Evolutionary conservation across 1,140 invertebrate species (phyloP), one percentile per base, ranked within the genome.

Genomic region (Pemphigus obesinymphae): DNA sequence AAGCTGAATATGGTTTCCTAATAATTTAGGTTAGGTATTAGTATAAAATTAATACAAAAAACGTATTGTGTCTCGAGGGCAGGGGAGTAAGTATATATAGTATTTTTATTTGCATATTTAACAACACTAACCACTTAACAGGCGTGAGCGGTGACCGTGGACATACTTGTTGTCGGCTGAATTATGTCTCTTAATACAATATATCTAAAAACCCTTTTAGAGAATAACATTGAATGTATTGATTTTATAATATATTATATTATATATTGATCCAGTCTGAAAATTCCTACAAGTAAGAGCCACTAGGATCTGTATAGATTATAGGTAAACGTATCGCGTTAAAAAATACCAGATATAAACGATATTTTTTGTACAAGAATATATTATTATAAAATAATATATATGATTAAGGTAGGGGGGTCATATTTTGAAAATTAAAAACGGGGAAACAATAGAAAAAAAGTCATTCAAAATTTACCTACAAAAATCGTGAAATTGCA

Each of bases 61-160:
- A 20, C 23, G 50, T 53, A 11, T 23, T 11, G 11, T 58, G 23
- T 10, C 7, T 31, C 17, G 4, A 23, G 5, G 37, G 23, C 1
- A 6, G n/a, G 15, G 37, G 7, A 20, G 6, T n/a, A n/a, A n/a
- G 17, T 7, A 70, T 43, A 37, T 43, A 70, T 15, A n/a, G 23
- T 40, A n/a, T 70, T 70, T 20, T 70, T 34, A 70, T 70, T 70
- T 70, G 34, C 66, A 70, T 70, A 70, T 70, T 43, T 43, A 70
- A 70, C 43, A 37, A 6, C 37, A 70, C n/a, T 26, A 70, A 43
- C 66, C 66, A 70, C 66, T 70, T 70, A 70, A 40, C 66, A 70
- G 66, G n/a, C 43, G 66, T n/a, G n/a, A 37, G 37, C 6, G 40
- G 37, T 10, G 3, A 43, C n/a, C n/a, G 66, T 70, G 13, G n/a